phyloP scores from a whole-genome alignment of 2,113 vertebrate genomes.

The Nesogale talazaci region DNA sequence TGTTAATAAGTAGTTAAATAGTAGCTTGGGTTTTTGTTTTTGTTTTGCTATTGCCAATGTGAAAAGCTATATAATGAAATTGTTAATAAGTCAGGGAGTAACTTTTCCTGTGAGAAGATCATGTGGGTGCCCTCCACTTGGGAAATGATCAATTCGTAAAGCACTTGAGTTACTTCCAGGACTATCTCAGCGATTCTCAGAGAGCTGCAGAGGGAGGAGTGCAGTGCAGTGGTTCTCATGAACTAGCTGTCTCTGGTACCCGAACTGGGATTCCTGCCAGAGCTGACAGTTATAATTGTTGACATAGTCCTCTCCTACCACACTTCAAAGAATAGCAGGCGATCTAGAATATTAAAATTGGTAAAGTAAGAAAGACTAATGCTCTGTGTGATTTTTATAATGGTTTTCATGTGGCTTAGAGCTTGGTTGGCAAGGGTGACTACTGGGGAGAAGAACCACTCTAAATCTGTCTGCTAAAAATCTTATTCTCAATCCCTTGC shows the following conservation, averaged over 20 bases:
- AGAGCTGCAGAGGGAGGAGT: not conserved
- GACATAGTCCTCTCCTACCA: not conserved
- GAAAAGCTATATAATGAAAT: not conserved
- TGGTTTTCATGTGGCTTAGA: not conserved
- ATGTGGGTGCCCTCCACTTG: not conserved
- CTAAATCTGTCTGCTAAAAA: not conserved
- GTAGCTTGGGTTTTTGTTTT: no score
- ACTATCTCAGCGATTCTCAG: not conserved
- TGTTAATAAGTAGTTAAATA: no score
- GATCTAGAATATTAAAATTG: not conserved
- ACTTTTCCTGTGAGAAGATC: not conserved
- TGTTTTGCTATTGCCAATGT: no score
- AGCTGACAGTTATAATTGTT: not conserved
- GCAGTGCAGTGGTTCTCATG: not conserved
- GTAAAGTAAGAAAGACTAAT: not conserved
- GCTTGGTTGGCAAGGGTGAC: not conserved
- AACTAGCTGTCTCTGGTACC: not conserved
- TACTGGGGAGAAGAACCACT: not conserved
- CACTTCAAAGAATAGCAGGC: not conserved
- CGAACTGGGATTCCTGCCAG: not conserved
- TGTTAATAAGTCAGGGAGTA: not conserved
- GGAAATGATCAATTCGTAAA: not conserved
- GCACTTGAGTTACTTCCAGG: rapidly evolving
- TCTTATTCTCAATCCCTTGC: not conserved
- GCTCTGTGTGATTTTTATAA: slow-evolving; percentile 29